Conservation (phyloP, 2,113 vertebrate species). For the Uria aalge region DNA sequence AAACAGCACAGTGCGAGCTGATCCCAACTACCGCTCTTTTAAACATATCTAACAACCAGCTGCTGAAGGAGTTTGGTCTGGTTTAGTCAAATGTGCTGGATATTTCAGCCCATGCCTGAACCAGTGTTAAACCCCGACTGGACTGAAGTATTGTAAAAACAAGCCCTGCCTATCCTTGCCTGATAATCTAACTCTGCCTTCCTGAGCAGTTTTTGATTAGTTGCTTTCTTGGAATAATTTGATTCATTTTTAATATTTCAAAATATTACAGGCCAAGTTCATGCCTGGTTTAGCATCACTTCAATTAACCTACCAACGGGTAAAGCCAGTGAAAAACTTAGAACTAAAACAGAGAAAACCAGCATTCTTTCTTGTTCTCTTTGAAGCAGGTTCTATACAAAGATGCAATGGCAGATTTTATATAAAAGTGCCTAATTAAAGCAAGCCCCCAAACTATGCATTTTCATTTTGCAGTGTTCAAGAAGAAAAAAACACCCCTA, state of each 20-base stretch:
- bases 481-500: neutral
- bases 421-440: slow-evolving; percentile 1
- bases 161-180: neutral
- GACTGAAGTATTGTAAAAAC: neutral
- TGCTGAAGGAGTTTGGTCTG: neutral
- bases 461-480: neutral
- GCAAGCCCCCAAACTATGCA: neutral
- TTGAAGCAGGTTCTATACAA: slow-evolving; percentile 1
- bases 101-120: neutral
- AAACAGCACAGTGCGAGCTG: neutral
- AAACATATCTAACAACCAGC: neutral
- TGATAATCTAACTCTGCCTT: neutral
- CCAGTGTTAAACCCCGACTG: neutral
- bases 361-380: slow-evolving; percentile 8
- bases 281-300: neutral
- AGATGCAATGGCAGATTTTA: slow-evolving; percentile 8
- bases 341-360: neutral
- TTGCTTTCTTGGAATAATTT: neutral
- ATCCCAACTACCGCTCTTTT: neutral
- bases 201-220: neutral
- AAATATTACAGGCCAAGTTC: neutral
- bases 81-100: neutral
- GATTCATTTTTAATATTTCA: neutral
- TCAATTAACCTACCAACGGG: neutral
- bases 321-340: neutral